Evolutionary conservation across 1,140 invertebrate genomes (phyloP).

Genomic region (Brachionus koreanus): DNA sequence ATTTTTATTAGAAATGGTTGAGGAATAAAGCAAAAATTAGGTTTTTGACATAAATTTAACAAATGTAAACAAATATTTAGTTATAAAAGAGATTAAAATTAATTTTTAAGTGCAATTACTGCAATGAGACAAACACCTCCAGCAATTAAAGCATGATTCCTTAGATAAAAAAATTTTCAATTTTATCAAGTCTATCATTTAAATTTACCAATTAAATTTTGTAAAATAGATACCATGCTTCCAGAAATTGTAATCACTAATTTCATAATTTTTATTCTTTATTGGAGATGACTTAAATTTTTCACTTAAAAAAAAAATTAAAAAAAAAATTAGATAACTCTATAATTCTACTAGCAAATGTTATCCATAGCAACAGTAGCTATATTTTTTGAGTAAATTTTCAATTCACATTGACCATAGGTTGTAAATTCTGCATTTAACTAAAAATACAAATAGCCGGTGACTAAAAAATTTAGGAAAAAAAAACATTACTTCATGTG

Average conservation of each 20-base stretch:
- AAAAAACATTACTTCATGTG: background rate
- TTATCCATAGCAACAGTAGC: background rate
- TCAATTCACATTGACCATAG: constrained; percentile 28
- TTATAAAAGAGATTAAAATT: background rate
- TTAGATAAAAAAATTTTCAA: background rate
- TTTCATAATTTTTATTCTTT: constrained; percentile 19
- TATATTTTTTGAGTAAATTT: background rate
- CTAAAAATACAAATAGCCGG: background rate
- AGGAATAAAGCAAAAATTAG: background rate
- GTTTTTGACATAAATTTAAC: background rate
- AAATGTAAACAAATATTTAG: background rate
- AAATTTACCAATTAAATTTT: background rate
- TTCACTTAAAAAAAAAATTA: background rate
- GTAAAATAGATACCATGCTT: constrained; percentile 8
- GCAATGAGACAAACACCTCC: background rate
- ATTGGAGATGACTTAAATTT: background rate
- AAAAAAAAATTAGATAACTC: background rate
- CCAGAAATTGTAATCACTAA: constrained; percentile 4
- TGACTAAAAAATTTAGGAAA: background rate
- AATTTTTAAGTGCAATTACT: background rate
- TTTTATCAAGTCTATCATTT: background rate
- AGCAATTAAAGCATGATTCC: background rate
- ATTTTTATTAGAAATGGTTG: background rate
- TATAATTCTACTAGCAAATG: background rate
- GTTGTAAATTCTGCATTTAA: constrained; percentile 12